Conservation (phyloP, 2,113 vertebrate species). For the Pluvianellus socialis region DNA sequence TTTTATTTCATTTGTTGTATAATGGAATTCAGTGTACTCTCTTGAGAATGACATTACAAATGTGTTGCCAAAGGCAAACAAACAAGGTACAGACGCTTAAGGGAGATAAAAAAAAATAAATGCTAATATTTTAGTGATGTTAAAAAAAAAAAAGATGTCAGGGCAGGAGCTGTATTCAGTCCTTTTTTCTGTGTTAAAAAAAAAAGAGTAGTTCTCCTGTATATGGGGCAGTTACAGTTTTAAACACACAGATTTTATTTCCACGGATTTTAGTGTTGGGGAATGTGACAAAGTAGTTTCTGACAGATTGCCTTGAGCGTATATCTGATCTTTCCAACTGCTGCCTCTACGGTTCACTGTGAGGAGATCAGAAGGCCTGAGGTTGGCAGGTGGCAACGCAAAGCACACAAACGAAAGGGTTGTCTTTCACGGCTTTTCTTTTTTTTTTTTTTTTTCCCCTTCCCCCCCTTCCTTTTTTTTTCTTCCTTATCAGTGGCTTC, state of each 20-base stretch:
- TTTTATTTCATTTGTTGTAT: neutral
- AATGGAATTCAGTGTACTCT: neutral
- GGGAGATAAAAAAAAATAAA: neutral
- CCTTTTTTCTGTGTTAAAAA: neutral
- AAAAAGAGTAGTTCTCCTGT: neutral
- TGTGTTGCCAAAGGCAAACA: constrained; percentile 5
- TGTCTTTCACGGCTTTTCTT: neutral
- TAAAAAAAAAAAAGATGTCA: neutral
- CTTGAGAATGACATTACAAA: neutral
- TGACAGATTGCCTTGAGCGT: constrained; percentile 43
- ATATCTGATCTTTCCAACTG: constrained; percentile 52
- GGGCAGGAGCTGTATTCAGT: fast-evolving
- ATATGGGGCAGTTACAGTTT: neutral
- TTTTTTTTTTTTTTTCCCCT: neutral
- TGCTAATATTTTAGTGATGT: neutral
- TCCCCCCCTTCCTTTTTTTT: fast-evolving
- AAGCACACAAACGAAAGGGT: constrained; percentile 1
- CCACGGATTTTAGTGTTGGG: neutral
- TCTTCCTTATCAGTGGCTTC: neutral
- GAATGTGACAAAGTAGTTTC: constrained; percentile 19
- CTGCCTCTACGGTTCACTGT: neutral
- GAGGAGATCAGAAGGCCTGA: constrained; percentile 52
- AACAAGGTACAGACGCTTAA: neutral
- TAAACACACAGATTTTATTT: neutral
- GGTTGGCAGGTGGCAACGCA: constrained; percentile 11